A percentile compares a stretch with the other conserved stretches of the same genome.
Conservation (phyloP, 2,797 vertebrate genomes). For the Acanthurus leucopareius region DNA sequence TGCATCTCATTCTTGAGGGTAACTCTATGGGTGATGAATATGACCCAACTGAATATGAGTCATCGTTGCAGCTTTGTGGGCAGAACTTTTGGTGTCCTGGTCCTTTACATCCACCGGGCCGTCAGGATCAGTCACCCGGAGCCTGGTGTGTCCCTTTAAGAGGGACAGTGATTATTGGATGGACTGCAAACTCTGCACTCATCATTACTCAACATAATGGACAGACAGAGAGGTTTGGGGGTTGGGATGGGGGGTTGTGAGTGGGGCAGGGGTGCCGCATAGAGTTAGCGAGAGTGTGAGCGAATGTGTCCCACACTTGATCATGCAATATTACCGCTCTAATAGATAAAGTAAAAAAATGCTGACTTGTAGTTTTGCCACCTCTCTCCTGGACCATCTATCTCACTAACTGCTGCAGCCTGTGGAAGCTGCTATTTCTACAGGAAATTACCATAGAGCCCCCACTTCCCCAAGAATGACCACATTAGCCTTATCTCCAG, state of each 20-base stretch:
- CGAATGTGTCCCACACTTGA: constrained; percentile 73
- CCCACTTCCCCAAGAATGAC: constrained; percentile 63
- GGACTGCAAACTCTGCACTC: constrained; percentile 61
- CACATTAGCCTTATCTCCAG: constrained; percentile 74
- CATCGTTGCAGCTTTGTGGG: no score
- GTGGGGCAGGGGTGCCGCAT: not conserved
- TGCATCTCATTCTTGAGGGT: no score
- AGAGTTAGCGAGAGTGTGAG: constrained; percentile 57
- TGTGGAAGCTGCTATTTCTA: constrained; percentile 77
- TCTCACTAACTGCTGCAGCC: constrained; percentile 77
- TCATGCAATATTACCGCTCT: constrained; percentile 82
- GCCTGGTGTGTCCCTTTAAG: constrained; percentile 52
- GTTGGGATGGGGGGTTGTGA: not conserved
- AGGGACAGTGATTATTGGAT: constrained; percentile 51
- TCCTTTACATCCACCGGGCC: not conserved
- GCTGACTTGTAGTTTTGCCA: constrained; percentile 78
- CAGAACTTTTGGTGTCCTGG: no score
- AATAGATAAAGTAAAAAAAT: constrained; percentile 82
- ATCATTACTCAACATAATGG: constrained; percentile 80
- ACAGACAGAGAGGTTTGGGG: constrained; percentile 46
- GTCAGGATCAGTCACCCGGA: constrained; percentile 15
- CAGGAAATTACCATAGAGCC: constrained; percentile 78
- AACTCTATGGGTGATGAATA: no score
- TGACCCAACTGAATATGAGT: no score
- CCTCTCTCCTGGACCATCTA: constrained; percentile 76